Base-by-base conservation (phyloP, 37 sponge, comb jelly and placozoan genomes). In the Axinella damicornis region DNA sequence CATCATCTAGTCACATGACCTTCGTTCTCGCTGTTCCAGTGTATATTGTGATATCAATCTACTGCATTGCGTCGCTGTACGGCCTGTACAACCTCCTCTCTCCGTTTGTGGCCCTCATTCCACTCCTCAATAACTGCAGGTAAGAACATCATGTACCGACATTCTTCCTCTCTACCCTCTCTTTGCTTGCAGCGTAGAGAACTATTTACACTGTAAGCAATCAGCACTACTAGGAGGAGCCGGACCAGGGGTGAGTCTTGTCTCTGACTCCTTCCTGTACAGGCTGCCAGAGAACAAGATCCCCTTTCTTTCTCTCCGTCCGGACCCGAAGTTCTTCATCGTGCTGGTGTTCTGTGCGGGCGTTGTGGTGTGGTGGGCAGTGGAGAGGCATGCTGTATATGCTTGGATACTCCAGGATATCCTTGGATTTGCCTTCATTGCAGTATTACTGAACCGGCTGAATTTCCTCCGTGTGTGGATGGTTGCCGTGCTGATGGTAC, bases 291-390 rank as follows among this genome's bases (percentile, higher is more conserved):
- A 30, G 27, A 81, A 88, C 68, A 88, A 88, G 56, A 5, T 85
- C 14, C 89, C 89, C 27, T 28, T 91, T 15, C 60, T 94, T 15
- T 53, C 67, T 27, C 71, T 91, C 64, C 85, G 90, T 57, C 95
- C 95, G 11, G 89, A 92, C 56, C 87, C 86, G 2, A 79, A 76
- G 56, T 95, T 95, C 87, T 88, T 88, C 69, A 24, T 92, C 27
- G 74, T 87, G 0, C 25, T 89, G 57, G 22, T 75, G 11, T 55
- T 82, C 33, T 83, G 88, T 80, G 67, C 85, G 21, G 76, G 63
- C 24, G 22, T 94, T 0, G 78, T 90, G 0, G 66, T 90, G 53
- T 90, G 93, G 89, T 97, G 97, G 97, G 65, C 77, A n/a, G 83
- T 92, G 30, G 89, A 79, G 40, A 57, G 97, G 0, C 75, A 77